Evolutionary conservation across 1,140 invertebrate genomes (phyloP).

Genomic region (Sipha flava): DNA sequence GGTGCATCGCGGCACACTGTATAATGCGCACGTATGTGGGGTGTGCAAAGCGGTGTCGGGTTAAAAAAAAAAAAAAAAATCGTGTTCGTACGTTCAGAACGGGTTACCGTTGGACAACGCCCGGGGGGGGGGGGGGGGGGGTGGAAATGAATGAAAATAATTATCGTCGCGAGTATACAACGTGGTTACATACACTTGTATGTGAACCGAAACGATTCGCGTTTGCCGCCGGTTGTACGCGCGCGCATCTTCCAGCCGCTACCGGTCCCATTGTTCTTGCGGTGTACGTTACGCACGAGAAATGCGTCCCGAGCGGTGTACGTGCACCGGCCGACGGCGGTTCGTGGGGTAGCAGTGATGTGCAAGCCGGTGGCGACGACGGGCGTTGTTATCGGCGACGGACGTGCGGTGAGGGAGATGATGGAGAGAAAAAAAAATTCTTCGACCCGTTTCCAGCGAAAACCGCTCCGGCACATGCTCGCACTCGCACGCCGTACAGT

Average conservation of each 20-base stretch:
- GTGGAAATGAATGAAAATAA: too few relatives aligned
- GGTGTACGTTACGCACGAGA: background rate
- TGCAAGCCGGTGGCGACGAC: too few relatives aligned
- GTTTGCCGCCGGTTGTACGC: background rate
- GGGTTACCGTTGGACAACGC: too few relatives aligned
- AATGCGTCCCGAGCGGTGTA: background rate
- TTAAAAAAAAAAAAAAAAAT: too few relatives aligned
- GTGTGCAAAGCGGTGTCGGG: too few relatives aligned
- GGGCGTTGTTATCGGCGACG: too few relatives aligned
- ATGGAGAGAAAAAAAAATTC: background rate
- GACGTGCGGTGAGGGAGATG: background rate
- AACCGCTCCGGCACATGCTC: background rate
- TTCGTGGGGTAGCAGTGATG: too few relatives aligned
- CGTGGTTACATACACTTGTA: background rate
- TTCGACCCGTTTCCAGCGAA: background rate
- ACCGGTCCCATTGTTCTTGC: background rate
- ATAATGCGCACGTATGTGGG: too few relatives aligned
- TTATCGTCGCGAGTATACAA: background rate
- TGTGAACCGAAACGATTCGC: background rate
- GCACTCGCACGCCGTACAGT: background rate
- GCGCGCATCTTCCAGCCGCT: background rate
- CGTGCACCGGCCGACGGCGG: too few relatives aligned
- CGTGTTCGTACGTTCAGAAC: too few relatives aligned
- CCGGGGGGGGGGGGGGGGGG: too few relatives aligned
- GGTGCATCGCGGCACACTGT: too few relatives aligned